Evolutionary conservation across 64 coral and sea anemone species (phyloP), one percentile per base, ranked within the genome.

Genomic region (Pocillopora damicornis): DNA sequence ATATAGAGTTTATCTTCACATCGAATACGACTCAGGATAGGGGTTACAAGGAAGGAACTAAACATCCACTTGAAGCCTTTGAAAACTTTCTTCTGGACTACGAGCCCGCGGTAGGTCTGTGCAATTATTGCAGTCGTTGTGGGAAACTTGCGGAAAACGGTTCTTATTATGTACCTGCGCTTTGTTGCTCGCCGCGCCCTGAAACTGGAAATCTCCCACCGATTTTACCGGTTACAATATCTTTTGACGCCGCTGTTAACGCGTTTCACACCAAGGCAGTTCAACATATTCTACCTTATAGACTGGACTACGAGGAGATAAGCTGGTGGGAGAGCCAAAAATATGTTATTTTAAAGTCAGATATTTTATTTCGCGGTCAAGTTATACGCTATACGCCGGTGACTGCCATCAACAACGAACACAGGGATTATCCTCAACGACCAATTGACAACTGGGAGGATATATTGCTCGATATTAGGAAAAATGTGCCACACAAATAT

Each of bases 241-340:
- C 82, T 18, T 97, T 97, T 83, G 94, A 97, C 81, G 94, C 94
- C 34, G 94, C 90, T 26, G 76, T 97, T 25, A 97, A 97, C 38
- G 94, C 94, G 0, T 97, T 97, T 73, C 94, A 97, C 59, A 42
- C 64, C 1, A 63, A 97, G 61, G 88, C 91, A 2, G 58, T 97
- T 30, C 37, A 90, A 34, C 65, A 90, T 72, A 61, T 97, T 23
- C 58, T 97, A 37, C 94, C 94, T 9, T 97, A 97, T 67, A 82
- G 89, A 72, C 83, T 97, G 26, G 86, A 88, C 37, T 97, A 97
- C 45, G 94, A 97, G 72, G 75, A 63, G 1, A n/a, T 62, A 84
- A 97, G 94, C 34, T 97, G 94, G 94, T 97, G 94, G 94, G 94
- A 97, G 4, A 97, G 94, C 59, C 94, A 97, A 81, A 97, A 97